phyloP scores from a whole-genome alignment of 1,140 invertebrate genomes.

The Trypoxylus dichotomus region DNA sequence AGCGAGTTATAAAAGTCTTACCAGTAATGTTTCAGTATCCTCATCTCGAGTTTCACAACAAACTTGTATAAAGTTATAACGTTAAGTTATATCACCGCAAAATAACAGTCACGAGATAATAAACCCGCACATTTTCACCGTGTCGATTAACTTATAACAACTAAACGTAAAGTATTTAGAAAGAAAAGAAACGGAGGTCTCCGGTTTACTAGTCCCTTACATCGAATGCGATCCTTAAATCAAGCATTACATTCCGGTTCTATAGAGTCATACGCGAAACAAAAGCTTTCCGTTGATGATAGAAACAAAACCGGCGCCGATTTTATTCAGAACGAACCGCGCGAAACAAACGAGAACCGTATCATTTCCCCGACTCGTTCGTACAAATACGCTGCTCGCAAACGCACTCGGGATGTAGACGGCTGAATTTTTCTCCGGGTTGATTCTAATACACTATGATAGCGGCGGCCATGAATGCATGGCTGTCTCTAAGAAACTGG shows the following conservation, averaged over 20 bases:
- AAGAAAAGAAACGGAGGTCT: too few species aligned
- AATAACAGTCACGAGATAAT: neutral
- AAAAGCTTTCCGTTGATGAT: neutral
- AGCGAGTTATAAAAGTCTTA: constrained; percentile 36
- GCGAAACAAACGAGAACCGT: neutral
- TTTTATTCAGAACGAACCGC: neutral
- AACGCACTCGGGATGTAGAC: neutral
- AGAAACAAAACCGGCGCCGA: neutral
- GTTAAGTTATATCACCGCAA: neutral
- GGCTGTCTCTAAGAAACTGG: constrained; percentile 31
- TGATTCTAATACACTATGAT: neutral
- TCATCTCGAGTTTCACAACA: constrained; percentile 44
- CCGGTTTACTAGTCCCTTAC: neutral
- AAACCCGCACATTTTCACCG: neutral
- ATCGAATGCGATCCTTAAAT: too few species aligned
- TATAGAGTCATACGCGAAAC: neutral
- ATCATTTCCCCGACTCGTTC: neutral
- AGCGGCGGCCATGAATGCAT: constrained; percentile 29
- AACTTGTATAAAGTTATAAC: neutral
- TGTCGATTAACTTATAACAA: neutral
- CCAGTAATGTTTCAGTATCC: constrained; percentile 52
- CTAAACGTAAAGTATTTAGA: neutral
- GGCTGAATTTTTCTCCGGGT: neutral
- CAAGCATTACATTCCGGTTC: neutral
- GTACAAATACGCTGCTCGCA: neutral